Conservation (phyloP, 2,797 vertebrate species). For the Notolepis coatsorum region DNA sequence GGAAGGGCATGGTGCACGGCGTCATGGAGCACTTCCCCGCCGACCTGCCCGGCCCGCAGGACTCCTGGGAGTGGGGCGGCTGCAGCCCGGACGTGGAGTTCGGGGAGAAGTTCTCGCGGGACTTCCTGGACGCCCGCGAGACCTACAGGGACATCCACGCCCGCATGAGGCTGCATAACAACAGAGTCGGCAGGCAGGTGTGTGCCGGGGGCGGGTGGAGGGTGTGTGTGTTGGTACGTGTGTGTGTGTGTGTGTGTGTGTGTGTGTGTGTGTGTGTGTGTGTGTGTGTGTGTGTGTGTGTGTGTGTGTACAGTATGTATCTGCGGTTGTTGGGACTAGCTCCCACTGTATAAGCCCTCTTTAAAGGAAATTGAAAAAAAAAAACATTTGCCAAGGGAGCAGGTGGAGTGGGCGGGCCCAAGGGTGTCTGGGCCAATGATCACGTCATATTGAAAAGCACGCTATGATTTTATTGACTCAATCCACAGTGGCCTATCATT, state of each 20-base stretch:
- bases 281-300: constrained; percentile 25
- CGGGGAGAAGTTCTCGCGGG: constrained; percentile 96
- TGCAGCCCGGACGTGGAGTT: constrained; percentile 98
- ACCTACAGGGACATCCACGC: constrained; percentile 97
- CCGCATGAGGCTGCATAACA: constrained; percentile 98
- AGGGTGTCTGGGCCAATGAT: neutral
- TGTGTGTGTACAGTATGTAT: neutral
- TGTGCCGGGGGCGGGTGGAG: constrained; percentile 58
- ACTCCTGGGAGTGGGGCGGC: constrained; percentile 99
- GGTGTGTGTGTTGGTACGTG: neutral
- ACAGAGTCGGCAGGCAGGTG: constrained; percentile 98
- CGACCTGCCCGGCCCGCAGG: constrained; percentile 90
- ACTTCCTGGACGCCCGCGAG: constrained; percentile 97
- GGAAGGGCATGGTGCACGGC: constrained; percentile 96
- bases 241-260: constrained; percentile 15
- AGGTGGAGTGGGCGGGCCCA: constrained; percentile 5
- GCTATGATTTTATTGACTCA: constrained; percentile 11
- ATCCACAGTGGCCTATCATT: neutral
- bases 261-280: constrained; percentile 26
- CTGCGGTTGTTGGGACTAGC: neutral
- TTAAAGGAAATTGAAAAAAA: neutral
- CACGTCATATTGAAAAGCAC: constrained; percentile 2
- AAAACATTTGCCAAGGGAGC: neutral
- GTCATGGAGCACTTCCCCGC: constrained; percentile 93
- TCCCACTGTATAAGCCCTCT: neutral